Base-by-base conservation (phyloP, 2,888 invertebrate genomes). In the Aradus depressus region DNA sequence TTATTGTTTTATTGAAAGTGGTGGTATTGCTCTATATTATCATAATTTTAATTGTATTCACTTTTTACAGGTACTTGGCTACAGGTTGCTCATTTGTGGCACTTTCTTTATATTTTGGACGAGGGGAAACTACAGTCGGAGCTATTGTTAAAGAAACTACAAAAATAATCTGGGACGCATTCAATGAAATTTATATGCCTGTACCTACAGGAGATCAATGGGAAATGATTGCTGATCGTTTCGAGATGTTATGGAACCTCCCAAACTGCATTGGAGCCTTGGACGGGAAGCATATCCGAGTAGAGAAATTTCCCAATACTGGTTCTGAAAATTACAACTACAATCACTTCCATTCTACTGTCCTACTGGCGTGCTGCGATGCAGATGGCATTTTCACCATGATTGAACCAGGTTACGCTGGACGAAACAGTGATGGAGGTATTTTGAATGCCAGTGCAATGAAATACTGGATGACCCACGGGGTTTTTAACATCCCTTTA, bases 371-470 rank as follows among this genome's bases (percentile, higher is more conserved):
- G 21, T 59, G 57, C 51, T 58, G 61, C 45, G 61, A 63, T 57
- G 63, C 62, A n/a, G 61, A 62, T 58, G 61, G 61, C 12, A 23
- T 56, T 18, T 64, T 64, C 55, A 61, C 58, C 6, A 57, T 58
- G 38, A 59, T 63, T 26, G 62, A 64, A 61, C 51, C 57, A 23
- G 62, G 64, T 22, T 61, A 50, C 52, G 57, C 61, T 50, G 63
- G 61, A 18, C 50, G 63, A 57, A 62, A 63, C 42, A 64, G 59
- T 58, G 62, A 65, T 59, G 62, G 62, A 16, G 60, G 61, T 18
- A 60, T 64, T 41, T 64, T 62, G 44, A 47, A 47, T 39, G 55
- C 57, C 16, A 59, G 55, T 34, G 43, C 51, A 51, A 58, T 61
- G 22, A 59, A 53, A 22, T 48, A 51, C 21, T 56, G 55, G 58